Percentiles rank a stretch among this genome's conserved stretches.
These are phyloP conservation scores for Conus betulinus DNA, from an alignment of 1,140 invertebrate genomes.

Conservation along the genomic window DNA sequence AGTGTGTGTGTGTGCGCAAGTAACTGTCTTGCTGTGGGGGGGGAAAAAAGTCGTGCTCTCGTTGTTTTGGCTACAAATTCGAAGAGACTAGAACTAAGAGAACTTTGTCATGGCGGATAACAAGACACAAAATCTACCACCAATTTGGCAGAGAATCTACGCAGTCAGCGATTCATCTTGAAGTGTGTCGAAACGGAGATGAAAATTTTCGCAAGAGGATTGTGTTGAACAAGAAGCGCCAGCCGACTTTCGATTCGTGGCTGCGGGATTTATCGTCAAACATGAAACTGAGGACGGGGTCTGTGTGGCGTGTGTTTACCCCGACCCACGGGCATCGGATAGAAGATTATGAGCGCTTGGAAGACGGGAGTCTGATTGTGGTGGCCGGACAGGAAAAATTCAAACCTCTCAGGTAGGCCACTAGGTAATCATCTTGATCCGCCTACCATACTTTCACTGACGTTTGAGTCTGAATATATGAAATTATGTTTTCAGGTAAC, in stretches of 20 bases:
- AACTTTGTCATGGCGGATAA: constrained; percentile 5
- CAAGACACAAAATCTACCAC: constrained; percentile 33
- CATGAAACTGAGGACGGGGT: constrained; percentile 47
- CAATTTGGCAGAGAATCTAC: constrained; percentile 45
- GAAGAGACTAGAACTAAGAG: neutral
- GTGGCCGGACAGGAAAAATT: constrained; percentile 58
- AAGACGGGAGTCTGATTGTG: constrained; percentile 57
- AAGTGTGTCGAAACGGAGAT: constrained; percentile 57
- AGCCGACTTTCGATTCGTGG: constrained; percentile 57
- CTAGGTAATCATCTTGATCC: too few species aligned
- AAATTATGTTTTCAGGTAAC: too few species aligned
- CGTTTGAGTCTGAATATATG: too few species aligned
- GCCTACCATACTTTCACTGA: too few species aligned
- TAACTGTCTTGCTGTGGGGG: neutral
- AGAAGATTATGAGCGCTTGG: constrained; percentile 46
- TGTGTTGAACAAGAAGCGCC: constrained; percentile 51
- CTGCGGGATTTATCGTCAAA: constrained; percentile 51
- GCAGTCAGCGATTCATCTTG: constrained; percentile 52
- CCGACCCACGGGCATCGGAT: constrained; percentile 47
- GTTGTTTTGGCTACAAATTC: neutral
- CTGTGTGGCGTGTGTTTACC: constrained; percentile 56
- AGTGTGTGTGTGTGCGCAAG: neutral
- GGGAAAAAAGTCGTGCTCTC: neutral
- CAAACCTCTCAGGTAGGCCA: constrained; percentile 49
- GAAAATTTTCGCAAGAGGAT: constrained; percentile 43